Evolutionary conservation across 2,797 vertebrate genomes (phyloP).

Genomic region (Eulemur mongoz): DNA sequence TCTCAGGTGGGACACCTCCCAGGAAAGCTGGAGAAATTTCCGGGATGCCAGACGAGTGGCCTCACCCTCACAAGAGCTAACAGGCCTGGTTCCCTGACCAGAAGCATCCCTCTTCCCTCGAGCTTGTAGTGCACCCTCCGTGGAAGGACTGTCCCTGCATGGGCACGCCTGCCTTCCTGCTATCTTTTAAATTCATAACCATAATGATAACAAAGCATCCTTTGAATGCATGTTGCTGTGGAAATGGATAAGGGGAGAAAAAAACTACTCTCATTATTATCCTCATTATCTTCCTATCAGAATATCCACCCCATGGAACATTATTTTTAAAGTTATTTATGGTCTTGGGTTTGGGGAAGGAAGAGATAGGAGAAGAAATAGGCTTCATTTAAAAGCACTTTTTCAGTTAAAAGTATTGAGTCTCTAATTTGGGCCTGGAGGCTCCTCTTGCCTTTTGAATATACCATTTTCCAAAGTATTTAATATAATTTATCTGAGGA

Average conservation of each 20-base stretch:
- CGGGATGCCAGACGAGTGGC: neutral
- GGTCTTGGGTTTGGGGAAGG: conserved; percentile 4
- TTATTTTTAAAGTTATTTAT: conserved; percentile 55
- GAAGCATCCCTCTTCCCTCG: neutral
- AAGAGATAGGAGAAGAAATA: neutral
- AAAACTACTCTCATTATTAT: neutral
- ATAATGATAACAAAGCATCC: neutral
- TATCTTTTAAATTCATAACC: conserved; percentile 1
- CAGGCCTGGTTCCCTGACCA: neutral
- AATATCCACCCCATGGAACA: neutral
- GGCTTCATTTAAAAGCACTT: conserved; percentile 10
- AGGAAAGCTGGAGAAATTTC: neutral
- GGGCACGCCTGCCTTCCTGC: neutral
- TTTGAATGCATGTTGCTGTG: neutral
- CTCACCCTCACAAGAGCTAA: neutral
- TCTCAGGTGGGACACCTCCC: neutral
- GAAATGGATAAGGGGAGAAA: neutral
- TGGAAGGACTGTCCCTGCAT: neutral
- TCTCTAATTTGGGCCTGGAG: conserved; percentile 21
- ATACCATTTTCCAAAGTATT: conserved; percentile 18
- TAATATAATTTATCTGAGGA: neutral
- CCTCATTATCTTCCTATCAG: neutral
- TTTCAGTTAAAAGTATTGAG: conserved; percentile 29
- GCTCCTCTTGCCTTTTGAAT: neutral
- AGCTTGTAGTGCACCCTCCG: neutral